phyloP scores from a whole-genome alignment of 1,140 invertebrate genomes.

The Heliconius nattereri region DNA sequence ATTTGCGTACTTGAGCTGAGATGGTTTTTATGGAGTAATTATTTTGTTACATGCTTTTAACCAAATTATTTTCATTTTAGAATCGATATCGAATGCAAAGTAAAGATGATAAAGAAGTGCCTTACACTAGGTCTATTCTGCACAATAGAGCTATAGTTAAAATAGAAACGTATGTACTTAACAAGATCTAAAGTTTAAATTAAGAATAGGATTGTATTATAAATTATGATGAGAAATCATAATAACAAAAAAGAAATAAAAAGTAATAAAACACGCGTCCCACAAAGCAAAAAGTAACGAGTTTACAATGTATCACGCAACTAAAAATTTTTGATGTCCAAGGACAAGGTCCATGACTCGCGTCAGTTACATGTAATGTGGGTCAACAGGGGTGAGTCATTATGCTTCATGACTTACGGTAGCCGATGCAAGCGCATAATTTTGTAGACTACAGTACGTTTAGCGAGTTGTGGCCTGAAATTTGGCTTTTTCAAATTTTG shows the following conservation, averaged over 20 bases:
- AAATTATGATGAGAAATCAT: neutral
- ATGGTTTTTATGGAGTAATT: neutral
- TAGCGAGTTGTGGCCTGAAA: no score
- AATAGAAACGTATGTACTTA: no score
- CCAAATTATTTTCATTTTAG: no score
- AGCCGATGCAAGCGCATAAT: neutral
- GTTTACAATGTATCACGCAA: neutral
- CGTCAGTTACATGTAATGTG: slow-evolving; percentile 39
- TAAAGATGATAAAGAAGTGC: no score
- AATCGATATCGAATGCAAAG: no score
- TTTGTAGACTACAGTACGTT: slow-evolving; percentile 9
- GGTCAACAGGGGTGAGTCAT: slow-evolving; percentile 51
- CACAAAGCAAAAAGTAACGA: neutral
- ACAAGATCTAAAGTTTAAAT: no score
- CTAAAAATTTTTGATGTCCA: neutral
- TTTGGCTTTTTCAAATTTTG: no score
- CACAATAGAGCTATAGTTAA: no score
- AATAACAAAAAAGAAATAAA: neutral
- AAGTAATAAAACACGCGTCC: neutral
- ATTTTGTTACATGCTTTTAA: no score
- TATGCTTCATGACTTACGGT: slow-evolving; percentile 3
- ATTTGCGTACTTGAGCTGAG: neutral
- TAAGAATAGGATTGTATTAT: no score
- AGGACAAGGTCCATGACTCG: neutral
- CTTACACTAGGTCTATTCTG: no score